phyloP scores from a whole-genome alignment of 2,888 invertebrate species.

The Tenthredo distinguenda region DNA sequence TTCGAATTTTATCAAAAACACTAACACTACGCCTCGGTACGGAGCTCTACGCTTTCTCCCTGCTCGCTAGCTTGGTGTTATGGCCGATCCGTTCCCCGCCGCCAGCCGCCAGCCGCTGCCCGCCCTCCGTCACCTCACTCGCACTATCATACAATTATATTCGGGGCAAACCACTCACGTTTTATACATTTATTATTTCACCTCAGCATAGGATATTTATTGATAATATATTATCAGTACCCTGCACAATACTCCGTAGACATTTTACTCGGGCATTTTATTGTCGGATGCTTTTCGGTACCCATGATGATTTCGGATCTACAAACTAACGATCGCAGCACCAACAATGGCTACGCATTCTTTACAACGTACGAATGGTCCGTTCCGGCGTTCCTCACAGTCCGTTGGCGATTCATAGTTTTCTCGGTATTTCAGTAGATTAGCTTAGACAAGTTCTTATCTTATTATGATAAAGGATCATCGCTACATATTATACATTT shows the following conservation, averaged over 20 bases:
- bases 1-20: conserved; percentile 71
- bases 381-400: conserved; percentile 70
- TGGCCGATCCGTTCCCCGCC: conserved; percentile 69
- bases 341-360: conserved; percentile 79
- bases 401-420: conserved; percentile 48
- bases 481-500: conserved; percentile 57
- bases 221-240: conserved; percentile 75
- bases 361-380: conserved; percentile 74
- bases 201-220: conserved; percentile 52
- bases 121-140: conserved; percentile 64
- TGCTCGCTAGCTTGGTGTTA: conserved; percentile 74
- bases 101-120: conserved; percentile 60
- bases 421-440: conserved; percentile 34
- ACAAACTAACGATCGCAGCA: conserved; percentile 76
- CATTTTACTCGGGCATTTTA: conserved; percentile 77
- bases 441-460: conserved; percentile 41
- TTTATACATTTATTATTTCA: conserved; percentile 51
- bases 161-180: conserved; percentile 49
- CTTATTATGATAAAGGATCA: not conserved
- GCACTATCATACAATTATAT: conserved; percentile 44
- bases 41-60: conserved; percentile 73
- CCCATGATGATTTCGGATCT: conserved; percentile 79
- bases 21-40: conserved; percentile 75
- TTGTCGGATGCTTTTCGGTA: conserved; percentile 78
- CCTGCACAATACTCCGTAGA: conserved; percentile 76